These are phyloP conservation scores for Lampropteryx suffumata DNA, from an alignment of 2,888 invertebrate species.

Conservation along the genomic window DNA sequence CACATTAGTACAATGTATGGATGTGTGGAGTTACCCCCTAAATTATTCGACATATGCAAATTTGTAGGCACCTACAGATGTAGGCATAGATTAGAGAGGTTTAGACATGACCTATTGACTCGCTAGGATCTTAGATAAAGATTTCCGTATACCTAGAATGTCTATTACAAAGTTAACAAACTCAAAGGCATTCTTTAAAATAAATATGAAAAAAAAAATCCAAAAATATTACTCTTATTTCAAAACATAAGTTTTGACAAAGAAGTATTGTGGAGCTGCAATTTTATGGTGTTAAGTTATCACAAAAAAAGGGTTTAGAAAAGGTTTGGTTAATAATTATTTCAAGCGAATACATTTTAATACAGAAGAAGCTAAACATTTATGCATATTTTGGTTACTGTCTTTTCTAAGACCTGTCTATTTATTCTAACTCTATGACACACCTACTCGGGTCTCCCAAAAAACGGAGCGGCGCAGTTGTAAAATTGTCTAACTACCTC, in stretches of 20 bases:
- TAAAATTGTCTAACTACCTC: slow-evolving; percentile 83
- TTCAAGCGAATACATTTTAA: too few relatives aligned
- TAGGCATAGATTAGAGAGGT: slow-evolving; percentile 49
- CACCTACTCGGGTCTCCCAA: slow-evolving; percentile 79
- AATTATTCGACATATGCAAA: slow-evolving; percentile 83
- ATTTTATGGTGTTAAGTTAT: too few relatives aligned
- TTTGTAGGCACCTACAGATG: slow-evolving; percentile 79
- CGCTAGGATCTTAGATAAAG: too few relatives aligned
- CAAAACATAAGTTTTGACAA: too few relatives aligned
- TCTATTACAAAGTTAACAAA: too few relatives aligned
- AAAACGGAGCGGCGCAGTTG: slow-evolving; percentile 81
- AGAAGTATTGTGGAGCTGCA: too few relatives aligned
- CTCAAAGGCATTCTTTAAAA: too few relatives aligned
- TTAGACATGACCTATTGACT: slow-evolving; percentile 11
- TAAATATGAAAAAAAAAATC: too few relatives aligned
- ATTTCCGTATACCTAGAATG: too few relatives aligned
- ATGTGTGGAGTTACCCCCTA: slow-evolving; percentile 74
- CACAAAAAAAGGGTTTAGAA: too few relatives aligned
- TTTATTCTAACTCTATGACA: slow-evolving; percentile 52
- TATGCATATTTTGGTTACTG: neutral
- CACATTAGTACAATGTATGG: slow-evolving; percentile 64
- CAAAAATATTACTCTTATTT: too few relatives aligned
- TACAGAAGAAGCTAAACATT: neutral
- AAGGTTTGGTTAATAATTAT: too few relatives aligned
- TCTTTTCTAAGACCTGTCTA: slow-evolving; percentile 35